These are phyloP conservation scores for Sinelater perroti DNA, from an alignment of 2,888 invertebrate species.

Conservation along the genomic window DNA sequence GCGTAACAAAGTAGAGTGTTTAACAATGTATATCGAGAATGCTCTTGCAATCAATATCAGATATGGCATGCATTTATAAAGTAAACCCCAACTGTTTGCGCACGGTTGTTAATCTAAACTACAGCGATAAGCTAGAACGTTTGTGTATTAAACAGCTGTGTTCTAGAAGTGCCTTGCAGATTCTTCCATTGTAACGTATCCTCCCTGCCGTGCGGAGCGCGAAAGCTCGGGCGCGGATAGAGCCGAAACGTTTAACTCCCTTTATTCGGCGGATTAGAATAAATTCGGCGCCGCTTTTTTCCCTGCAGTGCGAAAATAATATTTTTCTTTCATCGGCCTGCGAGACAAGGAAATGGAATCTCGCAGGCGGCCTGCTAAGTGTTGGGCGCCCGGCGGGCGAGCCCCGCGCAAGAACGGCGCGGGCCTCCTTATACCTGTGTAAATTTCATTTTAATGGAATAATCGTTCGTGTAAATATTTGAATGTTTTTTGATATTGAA, in stretches of 20 bases:
- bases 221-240: too few relatives aligned
- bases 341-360: slow-evolving; percentile 51
- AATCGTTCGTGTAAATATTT: slow-evolving; percentile 64
- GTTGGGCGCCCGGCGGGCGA: slow-evolving; percentile 46
- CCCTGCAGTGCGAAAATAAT: slow-evolving; percentile 51
- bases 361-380: slow-evolving; percentile 50
- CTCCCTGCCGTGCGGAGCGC: too few relatives aligned
- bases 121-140: too few relatives aligned
- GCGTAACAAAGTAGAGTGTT: too few relatives aligned
- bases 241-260: slow-evolving; percentile 1
- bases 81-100: too few relatives aligned
- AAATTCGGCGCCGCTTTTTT: slow-evolving; percentile 30
- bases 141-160: too few relatives aligned
- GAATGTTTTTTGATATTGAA: slow-evolving; percentile 63
- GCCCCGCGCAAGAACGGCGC: slow-evolving; percentile 54
- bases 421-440: slow-evolving; percentile 56
- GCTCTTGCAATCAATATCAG: too few relatives aligned
- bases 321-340: slow-evolving; percentile 59
- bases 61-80: too few relatives aligned
- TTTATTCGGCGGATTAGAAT: slow-evolving; percentile 16
- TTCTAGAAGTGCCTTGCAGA: too few relatives aligned
- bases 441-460: slow-evolving; percentile 65
- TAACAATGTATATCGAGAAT: too few relatives aligned
- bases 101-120: too few relatives aligned
- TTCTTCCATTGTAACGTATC: too few relatives aligned